These are phyloP conservation scores for Orussus abietinus DNA, from an alignment of 1,140 invertebrate species.

Conservation along the genomic window DNA sequence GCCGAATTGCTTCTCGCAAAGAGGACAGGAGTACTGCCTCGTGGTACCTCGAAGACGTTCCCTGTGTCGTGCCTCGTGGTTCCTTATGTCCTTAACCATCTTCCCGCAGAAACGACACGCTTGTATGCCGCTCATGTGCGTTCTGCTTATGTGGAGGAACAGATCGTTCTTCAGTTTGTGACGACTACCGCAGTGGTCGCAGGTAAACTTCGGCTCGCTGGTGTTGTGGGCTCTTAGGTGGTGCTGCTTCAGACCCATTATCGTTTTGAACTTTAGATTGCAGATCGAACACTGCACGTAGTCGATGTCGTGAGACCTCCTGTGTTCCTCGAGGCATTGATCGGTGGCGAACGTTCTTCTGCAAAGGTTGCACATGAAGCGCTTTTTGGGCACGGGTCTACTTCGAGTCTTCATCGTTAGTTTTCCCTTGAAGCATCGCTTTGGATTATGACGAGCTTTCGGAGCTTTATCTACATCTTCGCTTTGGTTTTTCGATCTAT, in stretches of 20 bases:
- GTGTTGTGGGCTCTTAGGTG: slow-evolving; percentile 42
- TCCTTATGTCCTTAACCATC: slow-evolving; percentile 24
- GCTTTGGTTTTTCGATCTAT: too few species aligned
- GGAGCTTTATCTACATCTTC: too few species aligned
- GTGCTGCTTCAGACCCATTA: slow-evolving; percentile 50
- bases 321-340: slow-evolving; percentile 16
- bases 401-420: slow-evolving; percentile 45
- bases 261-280: slow-evolving; percentile 48
- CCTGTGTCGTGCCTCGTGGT: slow-evolving; percentile 29
- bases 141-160: slow-evolving; percentile 18
- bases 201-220: slow-evolving; percentile 22
- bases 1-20: slow-evolving; percentile 51
- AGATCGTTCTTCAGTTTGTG: slow-evolving; percentile 34
- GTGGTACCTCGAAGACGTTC: slow-evolving; percentile 8
- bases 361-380: slow-evolving; percentile 44
- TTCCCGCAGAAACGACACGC: slow-evolving; percentile 28
- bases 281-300: slow-evolving; percentile 31
- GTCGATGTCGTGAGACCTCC: slow-evolving; percentile 20
- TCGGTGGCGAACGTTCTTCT: slow-evolving; percentile 28
- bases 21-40: slow-evolving; percentile 40
- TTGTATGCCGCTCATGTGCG: slow-evolving; percentile 20
- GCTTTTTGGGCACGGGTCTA: slow-evolving; percentile 43
- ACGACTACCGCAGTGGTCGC: slow-evolving; percentile 31
- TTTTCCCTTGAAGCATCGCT: slow-evolving; percentile 36
- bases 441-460: too few species aligned